Conservation (phyloP, 1,140 invertebrate genomes). For the Hycleus cichorii region DNA sequence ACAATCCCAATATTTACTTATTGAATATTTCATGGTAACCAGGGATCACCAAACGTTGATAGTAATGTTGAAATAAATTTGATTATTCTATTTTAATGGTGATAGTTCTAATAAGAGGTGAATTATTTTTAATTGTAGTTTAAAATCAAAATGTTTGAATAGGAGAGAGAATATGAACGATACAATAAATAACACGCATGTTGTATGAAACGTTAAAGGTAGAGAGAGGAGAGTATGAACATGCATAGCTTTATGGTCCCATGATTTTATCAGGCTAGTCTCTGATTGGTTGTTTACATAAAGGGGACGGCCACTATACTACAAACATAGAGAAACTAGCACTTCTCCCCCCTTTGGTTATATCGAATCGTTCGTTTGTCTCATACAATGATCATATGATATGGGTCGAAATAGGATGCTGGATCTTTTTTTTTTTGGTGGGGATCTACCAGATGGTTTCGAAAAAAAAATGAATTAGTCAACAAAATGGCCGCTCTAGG, state of each 20-base stretch:
- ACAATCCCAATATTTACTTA: slow-evolving; percentile 7
- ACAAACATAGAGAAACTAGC: too few relatives aligned
- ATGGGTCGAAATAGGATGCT: too few relatives aligned
- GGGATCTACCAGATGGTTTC: too few relatives aligned
- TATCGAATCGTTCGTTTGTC: too few relatives aligned
- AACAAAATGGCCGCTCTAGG: too few relatives aligned
- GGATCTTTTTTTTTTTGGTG: too few relatives aligned
- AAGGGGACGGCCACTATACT: slow-evolving; percentile 28
- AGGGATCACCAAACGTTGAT: slow-evolving; percentile 7
- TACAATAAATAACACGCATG: slow-evolving; percentile 31
- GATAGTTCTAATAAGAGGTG: too few relatives aligned
- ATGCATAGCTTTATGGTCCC: slow-evolving; percentile 41
- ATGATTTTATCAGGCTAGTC: slow-evolving; percentile 41
- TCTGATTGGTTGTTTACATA: slow-evolving; percentile 41
- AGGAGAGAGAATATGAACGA: background rate
- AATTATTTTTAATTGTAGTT: background rate
- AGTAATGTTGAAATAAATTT: background rate
- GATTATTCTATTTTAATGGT: too few relatives aligned
- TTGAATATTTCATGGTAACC: slow-evolving; percentile 12
- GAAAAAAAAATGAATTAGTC: too few relatives aligned
- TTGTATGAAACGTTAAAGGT: background rate
- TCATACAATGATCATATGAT: too few relatives aligned
- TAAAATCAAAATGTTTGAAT: slow-evolving; percentile 4
- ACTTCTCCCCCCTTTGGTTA: too few relatives aligned
- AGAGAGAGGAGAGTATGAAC: slow-evolving; percentile 19